Percentiles rank a stretch among this genome's conserved stretches.
These are phyloP conservation scores for Pristiophorus japonicus DNA, from an alignment of 2,113 vertebrate species.

Conservation along the genomic window DNA sequence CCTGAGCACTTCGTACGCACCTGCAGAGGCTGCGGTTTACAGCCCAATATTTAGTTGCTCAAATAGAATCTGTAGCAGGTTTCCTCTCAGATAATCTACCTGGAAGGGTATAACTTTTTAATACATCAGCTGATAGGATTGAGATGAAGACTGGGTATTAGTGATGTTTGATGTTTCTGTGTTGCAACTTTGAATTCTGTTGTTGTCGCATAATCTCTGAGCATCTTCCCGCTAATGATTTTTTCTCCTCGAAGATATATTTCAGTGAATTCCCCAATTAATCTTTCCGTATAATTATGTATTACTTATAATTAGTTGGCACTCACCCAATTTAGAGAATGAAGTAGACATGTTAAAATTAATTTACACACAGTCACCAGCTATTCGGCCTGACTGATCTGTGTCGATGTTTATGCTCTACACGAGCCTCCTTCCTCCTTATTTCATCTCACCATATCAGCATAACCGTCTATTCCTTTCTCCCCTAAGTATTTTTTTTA, in stretches of 20 bases:
- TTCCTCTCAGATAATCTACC: neutral
- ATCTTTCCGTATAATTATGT: neutral
- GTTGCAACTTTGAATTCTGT: neutral
- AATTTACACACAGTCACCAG: neutral
- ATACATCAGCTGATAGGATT: neutral
- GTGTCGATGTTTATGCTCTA: neutral
- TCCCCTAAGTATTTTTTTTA: too few relatives aligned
- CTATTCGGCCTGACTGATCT: neutral
- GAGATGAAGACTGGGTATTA: neutral
- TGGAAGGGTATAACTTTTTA: neutral
- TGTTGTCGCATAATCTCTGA: neutral
- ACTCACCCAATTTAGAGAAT: neutral
- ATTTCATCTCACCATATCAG: neutral
- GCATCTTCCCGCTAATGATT: neutral
- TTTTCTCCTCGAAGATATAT: constrained; percentile 12
- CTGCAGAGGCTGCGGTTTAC: too few relatives aligned
- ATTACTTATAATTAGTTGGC: constrained; percentile 7
- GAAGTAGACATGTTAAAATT: neutral
- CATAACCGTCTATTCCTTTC: too few relatives aligned
- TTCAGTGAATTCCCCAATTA: neutral
- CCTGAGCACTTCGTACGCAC: too few relatives aligned
- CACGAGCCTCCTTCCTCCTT: neutral
- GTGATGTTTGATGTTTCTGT: neutral
- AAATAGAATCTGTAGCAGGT: neutral
- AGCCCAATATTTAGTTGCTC: neutral